Conservation (phyloP, 2,797 vertebrate species). For the Hirundo rustica region DNA sequence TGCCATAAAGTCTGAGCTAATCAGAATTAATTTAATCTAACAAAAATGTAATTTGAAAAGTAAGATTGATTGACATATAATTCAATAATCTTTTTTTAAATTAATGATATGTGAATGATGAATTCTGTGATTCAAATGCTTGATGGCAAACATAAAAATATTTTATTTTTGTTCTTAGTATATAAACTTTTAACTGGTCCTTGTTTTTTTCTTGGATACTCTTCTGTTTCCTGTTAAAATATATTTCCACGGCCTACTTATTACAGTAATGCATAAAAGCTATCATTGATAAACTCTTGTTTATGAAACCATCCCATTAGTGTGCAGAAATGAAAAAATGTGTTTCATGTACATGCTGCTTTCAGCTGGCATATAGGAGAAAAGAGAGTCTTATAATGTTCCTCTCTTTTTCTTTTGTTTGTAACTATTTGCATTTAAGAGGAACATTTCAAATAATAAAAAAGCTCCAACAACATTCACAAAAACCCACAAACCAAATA, state of each 20-base stretch:
- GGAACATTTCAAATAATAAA: background rate
- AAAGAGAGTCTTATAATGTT: background rate
- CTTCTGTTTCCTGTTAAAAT: background rate
- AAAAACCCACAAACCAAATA: rapidly evolving
- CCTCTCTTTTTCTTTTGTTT: background rate
- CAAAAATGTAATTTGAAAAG: background rate
- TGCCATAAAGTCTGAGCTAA: background rate
- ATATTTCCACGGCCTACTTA: background rate
- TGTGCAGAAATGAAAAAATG: background rate
- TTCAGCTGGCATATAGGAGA: background rate
- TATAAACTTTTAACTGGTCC: background rate
- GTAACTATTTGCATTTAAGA: background rate
- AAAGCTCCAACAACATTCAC: background rate
- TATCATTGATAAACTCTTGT: background rate
- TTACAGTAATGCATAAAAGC: background rate
- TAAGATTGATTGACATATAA: background rate
- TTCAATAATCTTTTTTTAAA: background rate
- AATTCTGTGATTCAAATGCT: background rate
- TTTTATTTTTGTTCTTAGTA: background rate
- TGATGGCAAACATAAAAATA: background rate
- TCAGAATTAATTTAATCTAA: background rate
- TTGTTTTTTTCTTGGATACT: background rate
- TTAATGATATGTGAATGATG: background rate
- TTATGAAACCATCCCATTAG: background rate
- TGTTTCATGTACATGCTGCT: background rate